Evolutionary conservation across 2,797 vertebrate species (phyloP), one percentile per base, ranked within the genome.

Genomic region (Hemitrygon akajei): DNA sequence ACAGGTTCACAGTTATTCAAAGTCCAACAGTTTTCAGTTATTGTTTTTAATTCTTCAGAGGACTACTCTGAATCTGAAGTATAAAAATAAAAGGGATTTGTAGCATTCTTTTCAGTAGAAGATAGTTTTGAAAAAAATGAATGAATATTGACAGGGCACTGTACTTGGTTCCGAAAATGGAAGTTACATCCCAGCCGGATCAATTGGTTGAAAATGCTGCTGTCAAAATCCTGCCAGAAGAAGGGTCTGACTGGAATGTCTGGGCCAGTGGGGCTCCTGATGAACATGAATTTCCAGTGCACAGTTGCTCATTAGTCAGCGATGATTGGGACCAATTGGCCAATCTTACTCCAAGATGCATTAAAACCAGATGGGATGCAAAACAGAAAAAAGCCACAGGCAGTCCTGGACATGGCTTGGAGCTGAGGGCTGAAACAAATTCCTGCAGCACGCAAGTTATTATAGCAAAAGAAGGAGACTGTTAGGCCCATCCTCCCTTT

Each of bases 341-440:
- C 16, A 93, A n/a, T 34, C 40, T 93, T 40, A 58, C 5, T 47
- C 91, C 37, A 30, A 93, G 40, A n/a, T 2, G 27, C 10, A 92
- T 76, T 76, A 75, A 93, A 76, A 18, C 69, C 71, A 76, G 40
- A 93, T 93, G 91, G 91, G 12, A 20, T 93, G 71, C 22, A 71
- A 93, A 75, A 89, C 16, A 22, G n/a, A 69, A 14, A 47, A 58
- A 58, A 86, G 27, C 82, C 86, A 63, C 34, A 66, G 6, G 86
- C 56, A 69, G 60, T 89, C 86, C 27, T 3, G 60, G 63, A 37
- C 2, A 69, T 3, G n/a, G 58, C 60, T 87, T 30, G 6, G 16
- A 66, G 18, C 56, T n/a, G 25, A 30, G 56, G 82, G 82, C 56
- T 86, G 82, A 89, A 69, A 6, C 63, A 89, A 63, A 34, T 89